A percentile compares a stretch with the other conserved stretches of the same genome.
Evolutionary conservation across 2,113 vertebrate genomes (phyloP).

Genomic region (Pyxicephalus adspersus): DNA sequence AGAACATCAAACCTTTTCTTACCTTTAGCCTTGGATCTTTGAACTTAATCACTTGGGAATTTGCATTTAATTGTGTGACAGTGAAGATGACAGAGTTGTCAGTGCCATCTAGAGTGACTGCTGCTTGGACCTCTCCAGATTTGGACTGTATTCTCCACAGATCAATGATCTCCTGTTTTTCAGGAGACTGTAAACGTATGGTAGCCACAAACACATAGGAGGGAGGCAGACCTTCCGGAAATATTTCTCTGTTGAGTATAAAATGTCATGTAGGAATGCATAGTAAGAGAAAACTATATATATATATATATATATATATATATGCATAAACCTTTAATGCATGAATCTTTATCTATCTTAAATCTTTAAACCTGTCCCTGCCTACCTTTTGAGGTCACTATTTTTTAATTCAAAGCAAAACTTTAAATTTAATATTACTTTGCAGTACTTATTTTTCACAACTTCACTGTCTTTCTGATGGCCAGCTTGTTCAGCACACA

Average conservation of each 20-base stretch:
- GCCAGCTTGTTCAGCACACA: no score
- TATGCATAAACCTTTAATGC: no score
- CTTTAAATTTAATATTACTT: no score
- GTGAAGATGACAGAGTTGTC: conserved; percentile 70
- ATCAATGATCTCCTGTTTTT: conserved; percentile 66
- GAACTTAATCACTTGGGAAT: conserved; percentile 67
- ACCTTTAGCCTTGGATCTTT: conserved; percentile 68
- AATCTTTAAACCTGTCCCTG: no score
- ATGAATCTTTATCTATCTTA: no score
- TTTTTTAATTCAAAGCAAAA: no score
- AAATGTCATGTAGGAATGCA: neutral
- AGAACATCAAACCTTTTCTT: neutral
- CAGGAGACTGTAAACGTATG: conserved; percentile 67
- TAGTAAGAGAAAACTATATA: neutral
- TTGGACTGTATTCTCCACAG: conserved; percentile 77
- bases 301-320: neutral
- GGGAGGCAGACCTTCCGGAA: conserved; percentile 79
- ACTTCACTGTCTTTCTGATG: no score
- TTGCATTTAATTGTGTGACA: conserved; percentile 62
- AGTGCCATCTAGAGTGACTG: conserved; percentile 70
- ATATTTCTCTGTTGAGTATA: conserved; percentile 70
- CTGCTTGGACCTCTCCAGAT: conserved; percentile 69
- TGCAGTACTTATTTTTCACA: no score
- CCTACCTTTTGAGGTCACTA: no score
- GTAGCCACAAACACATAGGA: conserved; percentile 80